These are phyloP conservation scores for Drosophila setifemur DNA, from an alignment of 1,140 invertebrate genomes.

Conservation along the genomic window DNA sequence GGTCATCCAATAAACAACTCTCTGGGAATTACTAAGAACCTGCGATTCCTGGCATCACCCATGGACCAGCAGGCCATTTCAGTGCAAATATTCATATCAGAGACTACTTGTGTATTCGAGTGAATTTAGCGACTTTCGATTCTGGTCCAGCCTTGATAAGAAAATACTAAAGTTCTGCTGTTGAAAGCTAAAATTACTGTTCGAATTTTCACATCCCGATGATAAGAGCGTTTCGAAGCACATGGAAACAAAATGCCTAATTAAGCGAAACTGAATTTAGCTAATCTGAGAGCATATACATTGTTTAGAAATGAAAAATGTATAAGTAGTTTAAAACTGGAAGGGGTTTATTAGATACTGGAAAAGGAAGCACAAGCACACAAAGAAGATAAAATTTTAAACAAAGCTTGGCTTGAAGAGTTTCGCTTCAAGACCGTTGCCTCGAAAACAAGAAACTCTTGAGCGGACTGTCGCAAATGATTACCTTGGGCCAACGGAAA, in stretches of 20 bases:
- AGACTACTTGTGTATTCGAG: too few species aligned
- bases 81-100: slow-evolving; percentile 11
- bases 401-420: too few species aligned
- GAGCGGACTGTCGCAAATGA: slow-evolving; percentile 25
- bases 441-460: slow-evolving; percentile 10
- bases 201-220: slow-evolving; percentile 31
- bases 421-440: slow-evolving; percentile 4
- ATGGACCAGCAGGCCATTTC: too few species aligned
- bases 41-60: too few species aligned
- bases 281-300: slow-evolving; percentile 17
- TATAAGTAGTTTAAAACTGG: neutral
- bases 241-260: slow-evolving; percentile 43
- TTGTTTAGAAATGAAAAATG: neutral
- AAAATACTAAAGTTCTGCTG: slow-evolving; percentile 29
- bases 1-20: neutral
- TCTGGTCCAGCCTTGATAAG: slow-evolving; percentile 37
- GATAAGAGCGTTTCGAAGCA: slow-evolving; percentile 26
- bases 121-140: slow-evolving; percentile 18
- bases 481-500: slow-evolving; percentile 55
- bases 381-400: too few species aligned
- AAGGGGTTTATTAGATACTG: slow-evolving; percentile 2
- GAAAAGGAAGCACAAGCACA: too few species aligned
- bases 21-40: slow-evolving; percentile 10
- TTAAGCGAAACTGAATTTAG: slow-evolving; percentile 27
- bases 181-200: slow-evolving; percentile 15